Evolutionary conservation across 2,888 invertebrate species (phyloP).

Genomic region (Ditula angustiorana): DNA sequence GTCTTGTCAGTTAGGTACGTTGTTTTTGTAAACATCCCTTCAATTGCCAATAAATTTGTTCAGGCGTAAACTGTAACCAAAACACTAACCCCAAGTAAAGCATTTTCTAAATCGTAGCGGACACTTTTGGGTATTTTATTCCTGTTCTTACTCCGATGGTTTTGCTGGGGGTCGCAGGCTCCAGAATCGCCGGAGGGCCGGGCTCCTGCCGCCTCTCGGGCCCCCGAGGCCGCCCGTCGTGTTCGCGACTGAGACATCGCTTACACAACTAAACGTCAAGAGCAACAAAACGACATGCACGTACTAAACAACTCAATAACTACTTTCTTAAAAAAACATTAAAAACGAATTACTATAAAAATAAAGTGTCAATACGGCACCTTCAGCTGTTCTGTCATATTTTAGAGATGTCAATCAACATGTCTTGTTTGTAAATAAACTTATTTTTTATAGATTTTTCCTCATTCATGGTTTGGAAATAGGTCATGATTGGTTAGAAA

Average conservation of each 20-base stretch:
- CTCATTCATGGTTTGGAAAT: neutral
- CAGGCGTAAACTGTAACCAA: neutral
- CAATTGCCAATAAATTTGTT: neutral
- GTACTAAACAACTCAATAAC: constrained; percentile 29
- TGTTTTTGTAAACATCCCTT: too few species aligned
- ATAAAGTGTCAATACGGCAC: constrained; percentile 54
- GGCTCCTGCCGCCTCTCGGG: constrained; percentile 32
- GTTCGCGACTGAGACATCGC: constrained; percentile 58
- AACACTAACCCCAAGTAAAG: constrained; percentile 72
- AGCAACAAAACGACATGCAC: constrained; percentile 22
- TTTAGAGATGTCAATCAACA: too few species aligned
- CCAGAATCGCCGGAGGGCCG: constrained; percentile 12
- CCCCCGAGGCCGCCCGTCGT: constrained; percentile 48
- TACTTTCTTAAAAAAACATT: constrained; percentile 53
- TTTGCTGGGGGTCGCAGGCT: constrained; percentile 15
- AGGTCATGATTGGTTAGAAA: neutral
- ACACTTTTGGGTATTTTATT: constrained; percentile 67
- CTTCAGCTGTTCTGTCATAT: constrained; percentile 58
- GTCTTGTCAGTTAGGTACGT: too few species aligned
- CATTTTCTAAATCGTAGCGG: constrained; percentile 74
- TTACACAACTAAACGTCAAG: constrained; percentile 40
- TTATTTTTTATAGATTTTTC: neutral
- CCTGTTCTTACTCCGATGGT: constrained; percentile 55
- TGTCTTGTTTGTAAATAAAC: constrained; percentile 16
- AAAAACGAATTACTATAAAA: constrained; percentile 58